Percentiles rank a stretch among this genome's conserved stretches.
These are phyloP conservation scores for Gila orcuttii DNA, from an alignment of 2,113 vertebrate species.

Conservation along the genomic window DNA sequence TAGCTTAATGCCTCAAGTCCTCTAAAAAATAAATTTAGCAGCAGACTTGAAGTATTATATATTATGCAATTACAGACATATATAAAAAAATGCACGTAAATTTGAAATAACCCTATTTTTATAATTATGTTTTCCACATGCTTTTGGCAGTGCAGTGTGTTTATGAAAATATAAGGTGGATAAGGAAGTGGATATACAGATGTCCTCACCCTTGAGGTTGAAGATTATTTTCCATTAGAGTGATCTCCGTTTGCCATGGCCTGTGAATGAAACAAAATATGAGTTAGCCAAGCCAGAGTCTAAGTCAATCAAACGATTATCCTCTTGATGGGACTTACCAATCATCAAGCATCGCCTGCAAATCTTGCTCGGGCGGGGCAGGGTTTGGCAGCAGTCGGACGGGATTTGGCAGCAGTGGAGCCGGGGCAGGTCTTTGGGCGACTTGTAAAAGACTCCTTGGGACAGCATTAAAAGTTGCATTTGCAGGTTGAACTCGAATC, in stretches of 20 bases:
- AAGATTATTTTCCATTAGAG: constrained; percentile 38
- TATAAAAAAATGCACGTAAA: not conserved
- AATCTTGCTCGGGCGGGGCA: not conserved
- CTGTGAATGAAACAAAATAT: constrained; percentile 31
- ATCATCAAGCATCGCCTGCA: not conserved
- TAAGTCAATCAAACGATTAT: not conserved
- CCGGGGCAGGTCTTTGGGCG: not conserved
- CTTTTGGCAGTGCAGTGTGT: not conserved
- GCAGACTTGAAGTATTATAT: too few relatives aligned
- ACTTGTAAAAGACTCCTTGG: not conserved
- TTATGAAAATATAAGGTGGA: too few relatives aligned
- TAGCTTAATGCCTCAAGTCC: not conserved
- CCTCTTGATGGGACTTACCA: constrained; percentile 14
- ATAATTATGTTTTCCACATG: not conserved
- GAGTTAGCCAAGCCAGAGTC: not conserved
- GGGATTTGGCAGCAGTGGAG: not conserved
- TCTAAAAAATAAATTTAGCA: not conserved
- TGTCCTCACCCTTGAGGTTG: constrained; percentile 38
- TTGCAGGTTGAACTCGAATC: not conserved
- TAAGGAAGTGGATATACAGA: not conserved
- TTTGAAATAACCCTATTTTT: not conserved
- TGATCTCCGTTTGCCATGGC: not conserved
- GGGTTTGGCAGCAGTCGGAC: not conserved
- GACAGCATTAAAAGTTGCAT: not conserved
- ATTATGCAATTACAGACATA: too few relatives aligned